Evolutionary conservation across 2,888 invertebrate species (phyloP).

Genomic region (Polydesmus complanatus): DNA sequence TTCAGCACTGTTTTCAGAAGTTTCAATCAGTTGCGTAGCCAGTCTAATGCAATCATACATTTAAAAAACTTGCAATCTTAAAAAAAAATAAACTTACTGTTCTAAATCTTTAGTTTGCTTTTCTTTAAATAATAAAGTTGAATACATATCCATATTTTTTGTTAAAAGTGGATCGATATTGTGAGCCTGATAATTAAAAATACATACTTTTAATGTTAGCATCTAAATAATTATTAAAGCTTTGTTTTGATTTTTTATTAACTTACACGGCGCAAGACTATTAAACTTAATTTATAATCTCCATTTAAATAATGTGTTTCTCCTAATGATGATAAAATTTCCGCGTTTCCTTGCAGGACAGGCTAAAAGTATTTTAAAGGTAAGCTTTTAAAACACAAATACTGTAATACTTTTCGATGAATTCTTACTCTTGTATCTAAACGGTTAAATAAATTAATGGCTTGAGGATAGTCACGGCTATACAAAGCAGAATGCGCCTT

Average conservation of each 20-base stretch:
- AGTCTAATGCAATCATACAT: slow-evolving; percentile 28
- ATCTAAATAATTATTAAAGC: slow-evolving; percentile 2
- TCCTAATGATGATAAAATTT: slow-evolving; percentile 52
- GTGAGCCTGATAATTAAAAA: slow-evolving; percentile 34
- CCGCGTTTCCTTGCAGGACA: slow-evolving; percentile 50
- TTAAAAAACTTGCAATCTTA: background rate
- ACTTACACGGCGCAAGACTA: slow-evolving; percentile 34
- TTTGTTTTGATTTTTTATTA: slow-evolving; percentile 7
- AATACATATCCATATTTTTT: slow-evolving; percentile 49
- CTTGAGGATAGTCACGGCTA: slow-evolving; percentile 50
- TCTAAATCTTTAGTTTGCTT: slow-evolving; percentile 47
- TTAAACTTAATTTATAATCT: slow-evolving; percentile 49
- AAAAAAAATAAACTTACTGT: slow-evolving; percentile 28
- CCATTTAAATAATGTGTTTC: slow-evolving; percentile 58
- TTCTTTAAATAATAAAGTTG: slow-evolving; percentile 46
- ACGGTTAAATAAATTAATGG: slow-evolving; percentile 35
- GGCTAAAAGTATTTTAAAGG: slow-evolving; percentile 26
- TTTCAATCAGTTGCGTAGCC: slow-evolving; percentile 36
- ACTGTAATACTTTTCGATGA: background rate
- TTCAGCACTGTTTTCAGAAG: slow-evolving; percentile 46
- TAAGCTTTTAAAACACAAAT: no score
- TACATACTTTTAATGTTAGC: slow-evolving; percentile 12
- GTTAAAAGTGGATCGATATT: slow-evolving; percentile 41
- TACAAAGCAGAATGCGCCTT: slow-evolving; percentile 44
- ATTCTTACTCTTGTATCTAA: slow-evolving; percentile 30